Base-by-base conservation (phyloP, 2,888 invertebrate species). In the Tiphia femorata region DNA sequence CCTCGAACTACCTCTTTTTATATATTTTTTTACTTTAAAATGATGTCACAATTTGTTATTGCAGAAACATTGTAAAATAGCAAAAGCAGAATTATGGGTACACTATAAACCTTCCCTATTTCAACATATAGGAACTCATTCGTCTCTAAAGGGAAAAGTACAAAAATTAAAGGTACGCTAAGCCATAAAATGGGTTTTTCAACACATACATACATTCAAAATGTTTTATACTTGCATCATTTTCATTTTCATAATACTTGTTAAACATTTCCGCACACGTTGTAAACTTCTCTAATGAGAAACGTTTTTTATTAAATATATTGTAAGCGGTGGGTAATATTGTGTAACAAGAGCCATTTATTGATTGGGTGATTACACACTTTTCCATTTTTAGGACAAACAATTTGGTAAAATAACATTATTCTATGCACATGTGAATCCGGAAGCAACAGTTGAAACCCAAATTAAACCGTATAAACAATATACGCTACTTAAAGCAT, bases 81-180 rank as follows among this genome's bases (percentile, higher is more conserved):
- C 90, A 47, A 94, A 94, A 79, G 87, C 89, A 7, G 88, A 89
- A 72, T 87, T 95, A 57, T 93, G 95, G 89, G 88, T 95, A 5
- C 93, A 93, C 76, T 95, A 92, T 81, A 94, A 94, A 67, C 93
- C 94, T 0, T 95, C 97, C 0, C 86, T 98, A 1, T 98, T 98
- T 80, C 96, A 97, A 84, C 98, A 98, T 79, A 93, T 97, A 59
- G 98, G 98, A 2, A 91, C 93, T 16, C 95, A 95, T 78, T 98
- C 98, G 0, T 98, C 98, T 0, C 86, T 98, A 0, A 94, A 92
- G 82, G 98, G 98, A 53, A 98, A 98, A 87, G 93, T 97, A 49
- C 98, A 98, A 80, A 96, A 95, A 84, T 86, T 98, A 0, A 96
- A 96, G 88, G 95, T 93, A 85, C 42, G 48, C 14, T 48, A 33